A percentile compares a stretch with the other conserved stretches of the same genome.
Conservation (phyloP, 1,140 invertebrate genomes). For the Calephelis nemesis region DNA sequence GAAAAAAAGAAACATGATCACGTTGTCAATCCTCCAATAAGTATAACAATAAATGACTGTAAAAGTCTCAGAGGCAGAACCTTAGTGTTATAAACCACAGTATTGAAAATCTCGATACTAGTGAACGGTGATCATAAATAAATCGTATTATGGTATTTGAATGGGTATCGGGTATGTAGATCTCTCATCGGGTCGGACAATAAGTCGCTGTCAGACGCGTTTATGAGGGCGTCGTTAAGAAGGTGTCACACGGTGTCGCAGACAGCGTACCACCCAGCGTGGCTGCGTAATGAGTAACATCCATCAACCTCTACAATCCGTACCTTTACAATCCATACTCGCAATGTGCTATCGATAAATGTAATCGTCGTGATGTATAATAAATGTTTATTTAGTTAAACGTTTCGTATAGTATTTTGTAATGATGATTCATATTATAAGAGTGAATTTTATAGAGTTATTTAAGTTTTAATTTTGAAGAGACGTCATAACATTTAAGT, state of each 20-base stretch:
- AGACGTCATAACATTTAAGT: too few relatives aligned
- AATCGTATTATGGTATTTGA: slow-evolving; percentile 68
- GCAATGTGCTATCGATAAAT: slow-evolving; percentile 13
- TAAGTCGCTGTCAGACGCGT: slow-evolving; percentile 56
- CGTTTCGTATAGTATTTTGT: not conserved
- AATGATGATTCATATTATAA: too few relatives aligned
- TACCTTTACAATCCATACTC: slow-evolving; percentile 12
- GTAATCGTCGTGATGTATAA: not conserved
- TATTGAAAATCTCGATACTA: slow-evolving; percentile 32
- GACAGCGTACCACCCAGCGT: slow-evolving; percentile 55
- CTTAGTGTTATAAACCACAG: slow-evolving; percentile 25
- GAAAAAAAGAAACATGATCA: slow-evolving; percentile 56
- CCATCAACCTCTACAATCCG: slow-evolving; percentile 62
- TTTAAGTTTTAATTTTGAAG: too few relatives aligned
- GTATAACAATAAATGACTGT: slow-evolving; percentile 62
- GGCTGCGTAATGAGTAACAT: slow-evolving; percentile 58
- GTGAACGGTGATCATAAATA: slow-evolving; percentile 65
- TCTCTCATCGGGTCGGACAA: slow-evolving; percentile 54
- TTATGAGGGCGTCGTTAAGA: slow-evolving; percentile 58
- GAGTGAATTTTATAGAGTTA: too few relatives aligned
- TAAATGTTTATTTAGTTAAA: not conserved
- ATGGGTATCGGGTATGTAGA: slow-evolving; percentile 51
- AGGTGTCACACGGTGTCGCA: slow-evolving; percentile 35
- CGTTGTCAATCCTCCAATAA: slow-evolving; percentile 62
- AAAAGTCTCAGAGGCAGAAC: slow-evolving; percentile 53